A percentile compares a stretch with the other conserved stretches of the same genome.
Conservation (phyloP, 2,888 invertebrate genomes). For the Scelioninae gen. 1 region DNA sequence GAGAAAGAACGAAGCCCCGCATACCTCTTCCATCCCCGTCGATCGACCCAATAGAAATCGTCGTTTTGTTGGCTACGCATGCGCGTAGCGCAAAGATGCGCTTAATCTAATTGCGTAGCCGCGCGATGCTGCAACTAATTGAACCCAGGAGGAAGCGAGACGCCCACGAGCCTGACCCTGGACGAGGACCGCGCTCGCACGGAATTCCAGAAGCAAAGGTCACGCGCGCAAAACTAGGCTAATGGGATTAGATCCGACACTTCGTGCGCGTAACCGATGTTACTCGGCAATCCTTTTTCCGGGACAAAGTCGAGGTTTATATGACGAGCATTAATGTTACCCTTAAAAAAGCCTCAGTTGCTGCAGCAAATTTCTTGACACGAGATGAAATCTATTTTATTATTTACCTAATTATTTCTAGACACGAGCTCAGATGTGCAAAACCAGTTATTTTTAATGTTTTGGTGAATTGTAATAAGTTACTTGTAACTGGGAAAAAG, state of each 20-base stretch:
- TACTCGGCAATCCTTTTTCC: background rate
- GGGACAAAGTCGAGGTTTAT: too few relatives aligned
- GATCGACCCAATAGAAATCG: conserved; percentile 45
- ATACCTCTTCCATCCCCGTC: too few relatives aligned
- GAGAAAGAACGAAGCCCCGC: conserved; percentile 52
- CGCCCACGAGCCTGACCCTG: conserved; percentile 50
- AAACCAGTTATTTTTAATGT: too few relatives aligned
- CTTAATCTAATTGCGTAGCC: conserved; percentile 53
- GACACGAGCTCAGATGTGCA: too few relatives aligned
- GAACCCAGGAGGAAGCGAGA: conserved; percentile 41
- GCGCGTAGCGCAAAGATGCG: conserved; percentile 35
- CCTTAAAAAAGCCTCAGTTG: too few relatives aligned
- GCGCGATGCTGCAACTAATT: conserved; percentile 56
- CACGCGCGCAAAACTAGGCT: conserved; percentile 59
- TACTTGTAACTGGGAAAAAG: too few relatives aligned
- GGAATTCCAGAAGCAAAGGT: conserved; percentile 70
- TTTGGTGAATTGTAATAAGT: too few relatives aligned
- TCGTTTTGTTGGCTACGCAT: conserved; percentile 28
- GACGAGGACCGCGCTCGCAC: conserved; percentile 33
- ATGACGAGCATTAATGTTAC: too few relatives aligned
- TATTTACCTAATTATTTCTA: background rate
- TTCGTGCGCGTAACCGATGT: conserved; percentile 35
- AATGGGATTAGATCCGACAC: conserved; percentile 61
- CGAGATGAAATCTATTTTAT: too few relatives aligned
- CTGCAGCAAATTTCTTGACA: too few relatives aligned